Percentiles rank a stretch among this genome's conserved stretches.
These are phyloP conservation scores for Merops nubicus DNA, from an alignment of 2,113 vertebrate species.

Conservation along the genomic window DNA sequence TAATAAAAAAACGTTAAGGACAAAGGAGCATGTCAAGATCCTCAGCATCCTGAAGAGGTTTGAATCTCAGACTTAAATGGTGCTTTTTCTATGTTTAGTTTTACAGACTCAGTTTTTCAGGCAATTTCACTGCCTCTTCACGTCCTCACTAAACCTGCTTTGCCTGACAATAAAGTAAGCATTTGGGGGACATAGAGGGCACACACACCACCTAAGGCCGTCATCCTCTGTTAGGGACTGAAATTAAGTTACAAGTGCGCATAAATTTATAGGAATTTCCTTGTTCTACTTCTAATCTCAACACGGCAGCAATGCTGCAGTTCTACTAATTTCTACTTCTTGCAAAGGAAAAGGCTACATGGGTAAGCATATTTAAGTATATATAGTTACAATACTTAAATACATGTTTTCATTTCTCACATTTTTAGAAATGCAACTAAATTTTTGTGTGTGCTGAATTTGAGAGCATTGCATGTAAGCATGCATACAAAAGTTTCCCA, in stretches of 20 bases:
- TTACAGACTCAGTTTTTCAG: background rate
- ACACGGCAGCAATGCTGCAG: background rate
- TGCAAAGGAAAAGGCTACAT: background rate
- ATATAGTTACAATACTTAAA: background rate
- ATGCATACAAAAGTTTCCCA: background rate
- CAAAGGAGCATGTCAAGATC: background rate
- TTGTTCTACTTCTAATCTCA: background rate
- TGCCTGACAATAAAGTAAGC: background rate
- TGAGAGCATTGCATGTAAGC: background rate
- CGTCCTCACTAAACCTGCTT: background rate
- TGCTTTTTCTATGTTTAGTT: background rate
- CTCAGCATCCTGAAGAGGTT: background rate
- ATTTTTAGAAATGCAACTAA: background rate
- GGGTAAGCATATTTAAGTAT: background rate
- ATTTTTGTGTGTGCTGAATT: background rate
- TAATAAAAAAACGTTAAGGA: background rate
- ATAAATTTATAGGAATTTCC: background rate
- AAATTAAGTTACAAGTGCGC: background rate
- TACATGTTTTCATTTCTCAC: background rate
- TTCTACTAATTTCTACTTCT: background rate
- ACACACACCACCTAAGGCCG: background rate
- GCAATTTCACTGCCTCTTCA: background rate
- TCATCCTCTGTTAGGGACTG: background rate
- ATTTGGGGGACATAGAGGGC: rapidly evolving
- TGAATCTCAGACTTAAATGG: background rate